Evolutionary conservation across 2,888 invertebrate species (phyloP).

Genomic region (Koerneria pararmatus): DNA sequence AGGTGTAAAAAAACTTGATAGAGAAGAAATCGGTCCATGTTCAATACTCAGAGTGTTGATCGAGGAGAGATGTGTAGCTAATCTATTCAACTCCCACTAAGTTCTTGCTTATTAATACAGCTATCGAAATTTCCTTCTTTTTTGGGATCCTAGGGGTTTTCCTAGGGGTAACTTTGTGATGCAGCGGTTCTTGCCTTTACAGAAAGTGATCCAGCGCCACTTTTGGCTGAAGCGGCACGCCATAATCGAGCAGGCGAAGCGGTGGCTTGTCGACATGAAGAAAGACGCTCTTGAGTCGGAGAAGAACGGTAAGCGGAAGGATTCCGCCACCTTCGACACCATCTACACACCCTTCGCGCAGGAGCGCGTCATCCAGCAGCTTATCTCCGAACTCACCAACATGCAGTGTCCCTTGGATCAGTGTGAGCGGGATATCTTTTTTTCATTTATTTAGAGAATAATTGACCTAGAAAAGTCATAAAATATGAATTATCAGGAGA

Average conservation of each 20-base stretch:
- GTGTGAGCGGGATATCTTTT: conserved; percentile 13
- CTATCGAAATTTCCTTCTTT: no score
- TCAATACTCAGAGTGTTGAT: no score
- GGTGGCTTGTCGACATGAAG: conserved; percentile 38
- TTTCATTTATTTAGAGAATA: neutral
- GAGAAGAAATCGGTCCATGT: no score
- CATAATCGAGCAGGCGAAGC: conserved; percentile 47
- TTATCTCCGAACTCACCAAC: conserved; percentile 43
- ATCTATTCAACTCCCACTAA: no score
- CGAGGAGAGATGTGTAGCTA: no score
- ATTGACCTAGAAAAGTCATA: no score
- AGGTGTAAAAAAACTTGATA: no score
- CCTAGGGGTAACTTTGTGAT: conserved; percentile 18
- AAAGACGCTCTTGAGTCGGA: conserved; percentile 36
- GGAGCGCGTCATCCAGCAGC: conserved; percentile 38
- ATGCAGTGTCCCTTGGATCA: conserved; percentile 48
- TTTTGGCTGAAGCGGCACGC: conserved; percentile 56
- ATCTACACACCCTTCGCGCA: conserved; percentile 39
- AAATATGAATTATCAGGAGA: no score
- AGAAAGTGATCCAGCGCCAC: conserved; percentile 55
- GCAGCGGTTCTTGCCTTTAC: conserved; percentile 18
- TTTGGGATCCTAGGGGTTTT: neutral
- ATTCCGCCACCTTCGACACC: conserved; percentile 39
- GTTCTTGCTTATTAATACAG: no score
- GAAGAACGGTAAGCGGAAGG: conserved; percentile 34